Evolutionary conservation across 2,797 vertebrate species (phyloP).

Genomic region (Cercopithecus mitis): DNA sequence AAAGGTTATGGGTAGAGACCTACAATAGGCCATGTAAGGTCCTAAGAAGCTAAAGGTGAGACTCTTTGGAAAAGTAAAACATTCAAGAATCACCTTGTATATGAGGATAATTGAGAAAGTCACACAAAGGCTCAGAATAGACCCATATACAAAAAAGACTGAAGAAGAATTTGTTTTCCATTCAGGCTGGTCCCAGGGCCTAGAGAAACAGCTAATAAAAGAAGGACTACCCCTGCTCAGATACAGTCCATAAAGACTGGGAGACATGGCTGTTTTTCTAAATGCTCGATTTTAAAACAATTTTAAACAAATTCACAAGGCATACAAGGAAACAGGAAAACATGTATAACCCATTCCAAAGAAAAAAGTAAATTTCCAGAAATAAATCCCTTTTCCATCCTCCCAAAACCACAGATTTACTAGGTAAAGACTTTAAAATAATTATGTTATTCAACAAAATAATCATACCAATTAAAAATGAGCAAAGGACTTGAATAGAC

Average conservation of each 20-base stretch:
- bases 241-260: neutral
- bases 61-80: neutral
- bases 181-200: neutral
- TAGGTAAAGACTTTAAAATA: slow-evolving; percentile 3
- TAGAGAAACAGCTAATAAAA: neutral
- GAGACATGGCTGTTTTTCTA: neutral
- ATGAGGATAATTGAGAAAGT: neutral
- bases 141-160: neutral
- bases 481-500: neutral
- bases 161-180: neutral
- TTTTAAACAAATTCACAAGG: neutral
- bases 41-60: neutral
- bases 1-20: neutral
- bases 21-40: neutral
- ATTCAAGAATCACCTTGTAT: neutral
- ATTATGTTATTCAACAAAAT: neutral
- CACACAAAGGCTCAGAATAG: neutral
- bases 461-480: neutral
- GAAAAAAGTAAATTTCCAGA: neutral
- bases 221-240: neutral
- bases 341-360: neutral
- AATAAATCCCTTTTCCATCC: neutral
- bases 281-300: neutral
- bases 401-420: neutral
- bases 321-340: neutral